Evolutionary conservation across 1,140 invertebrate species (phyloP).

Genomic region (Drosophila kepulauana): DNA sequence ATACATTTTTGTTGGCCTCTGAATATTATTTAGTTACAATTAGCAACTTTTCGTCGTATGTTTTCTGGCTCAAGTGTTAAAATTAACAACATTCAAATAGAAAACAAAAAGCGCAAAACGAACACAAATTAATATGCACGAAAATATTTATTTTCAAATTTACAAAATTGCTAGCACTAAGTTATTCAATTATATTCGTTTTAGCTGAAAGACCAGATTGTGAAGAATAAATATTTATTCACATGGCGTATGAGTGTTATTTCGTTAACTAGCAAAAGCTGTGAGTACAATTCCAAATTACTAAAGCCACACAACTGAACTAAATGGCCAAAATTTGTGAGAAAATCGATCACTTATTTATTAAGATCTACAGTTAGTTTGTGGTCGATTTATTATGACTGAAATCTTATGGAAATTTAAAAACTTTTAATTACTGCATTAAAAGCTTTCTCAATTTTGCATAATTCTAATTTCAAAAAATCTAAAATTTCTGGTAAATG

Average conservation of each 20-base stretch:
- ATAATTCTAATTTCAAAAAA: no score
- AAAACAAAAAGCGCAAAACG: slow-evolving; percentile 12
- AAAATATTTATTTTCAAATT: slow-evolving; percentile 59
- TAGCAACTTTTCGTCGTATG: slow-evolving; percentile 51
- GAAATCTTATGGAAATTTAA: no score
- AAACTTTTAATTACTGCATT: no score
- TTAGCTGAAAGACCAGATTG: slow-evolving; percentile 15
- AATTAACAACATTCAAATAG: slow-evolving; percentile 54
- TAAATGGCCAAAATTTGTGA: neutral
- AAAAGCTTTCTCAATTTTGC: no score
- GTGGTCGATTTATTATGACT: neutral
- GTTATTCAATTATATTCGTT: slow-evolving; percentile 12
- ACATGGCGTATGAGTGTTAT: slow-evolving; percentile 20
- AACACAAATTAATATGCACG: slow-evolving; percentile 25
- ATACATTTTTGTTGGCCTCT: slow-evolving; percentile 9
- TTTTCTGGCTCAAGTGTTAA: slow-evolving; percentile 58
- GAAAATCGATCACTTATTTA: slow-evolving; percentile 15
- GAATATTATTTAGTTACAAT: slow-evolving; percentile 43
- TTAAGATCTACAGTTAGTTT: slow-evolving; percentile 17
- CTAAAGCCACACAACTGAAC: neutral
- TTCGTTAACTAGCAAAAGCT: neutral
- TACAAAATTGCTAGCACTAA: slow-evolving; percentile 38
- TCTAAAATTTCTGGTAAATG: no score
- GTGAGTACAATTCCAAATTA: neutral
- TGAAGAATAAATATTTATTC: slow-evolving; percentile 24